Base-by-base conservation (phyloP, 1,140 invertebrate genomes). In the Bombus waltoni region DNA sequence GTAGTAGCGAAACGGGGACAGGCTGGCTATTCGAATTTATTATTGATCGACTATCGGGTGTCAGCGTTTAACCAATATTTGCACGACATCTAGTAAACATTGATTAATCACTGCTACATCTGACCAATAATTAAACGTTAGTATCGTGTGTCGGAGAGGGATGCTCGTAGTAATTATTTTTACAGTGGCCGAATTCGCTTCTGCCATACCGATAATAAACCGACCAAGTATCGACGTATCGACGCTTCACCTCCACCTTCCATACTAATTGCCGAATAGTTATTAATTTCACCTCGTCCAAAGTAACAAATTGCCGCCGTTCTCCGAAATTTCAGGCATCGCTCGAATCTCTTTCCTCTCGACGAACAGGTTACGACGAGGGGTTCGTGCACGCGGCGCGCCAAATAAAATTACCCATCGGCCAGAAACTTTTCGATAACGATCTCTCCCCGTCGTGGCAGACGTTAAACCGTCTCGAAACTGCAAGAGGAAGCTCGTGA, bases 21-120 rank as follows among this genome's bases (percentile, higher is more conserved):
- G n/a, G 1, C 18, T 8, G 40, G 76, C 42, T 68, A 18, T 68
- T 44, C 77, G 77, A 79, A 79, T 79, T 79, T 79, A 79, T 79
- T 79, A 79, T 79, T 79, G 77, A 79, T 68, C 42, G 62, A 79
- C n/a, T 79, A 59, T 79, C 62, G 62, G 77, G 77, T 79, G 77
- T 79, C 79, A 72, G 47, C 44, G 68, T 53, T 59, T 32, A 28
- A 57, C 66, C 79, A 81, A 72, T 81, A 71, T 81, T 81, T 81
- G 47, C 79, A 40, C 47, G 79, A 72, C 28, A 40, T 59, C 44
- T 53, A 57, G 68, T 81, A 57, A 81, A 81, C 35, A 81, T 81
- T 81, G 79, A 70, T 81, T n/a, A 57, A 81, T 71, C 79, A 32
- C 68, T 72, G 79, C 38, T 32, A 15, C 22, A 81, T 40, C 35